Evolutionary conservation across 2,888 invertebrate species (phyloP).

Genomic region (Lingula anatina): DNA sequence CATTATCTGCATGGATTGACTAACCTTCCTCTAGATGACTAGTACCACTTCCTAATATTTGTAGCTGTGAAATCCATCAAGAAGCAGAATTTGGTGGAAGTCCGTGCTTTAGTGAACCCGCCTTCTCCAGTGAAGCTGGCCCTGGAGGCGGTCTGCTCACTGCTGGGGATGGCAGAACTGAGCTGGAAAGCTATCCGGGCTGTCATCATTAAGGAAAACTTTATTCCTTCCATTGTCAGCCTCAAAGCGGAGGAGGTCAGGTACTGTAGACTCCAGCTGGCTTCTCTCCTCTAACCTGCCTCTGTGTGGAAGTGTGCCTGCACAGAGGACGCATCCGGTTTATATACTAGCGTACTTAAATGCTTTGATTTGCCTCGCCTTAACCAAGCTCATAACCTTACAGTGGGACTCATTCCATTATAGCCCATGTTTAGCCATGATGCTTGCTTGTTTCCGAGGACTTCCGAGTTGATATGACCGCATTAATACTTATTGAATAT

Average conservation of each 20-base stretch:
- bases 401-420: too few relatives aligned
- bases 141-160: constrained; percentile 95
- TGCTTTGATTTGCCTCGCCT: neutral
- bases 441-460: too few relatives aligned
- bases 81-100: constrained; percentile 98
- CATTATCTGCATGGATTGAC: constrained; percentile 5
- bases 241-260: constrained; percentile 44
- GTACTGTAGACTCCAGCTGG: constrained; percentile 19
- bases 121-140: constrained; percentile 96
- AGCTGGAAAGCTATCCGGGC: constrained; percentile 99
- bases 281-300: neutral
- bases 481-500: too few relatives aligned
- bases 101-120: constrained; percentile 97
- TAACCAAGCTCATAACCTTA: neutral
- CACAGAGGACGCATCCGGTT: too few relatives aligned
- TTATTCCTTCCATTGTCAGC: constrained; percentile 46
- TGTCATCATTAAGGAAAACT: constrained; percentile 92
- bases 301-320: neutral
- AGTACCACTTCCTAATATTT: constrained; percentile 12
- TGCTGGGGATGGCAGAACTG: constrained; percentile 93
- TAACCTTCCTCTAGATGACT: neutral
- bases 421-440: too few relatives aligned
- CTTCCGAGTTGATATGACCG: too few relatives aligned
- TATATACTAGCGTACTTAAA: too few relatives aligned
- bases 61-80: constrained; percentile 97